Evolutionary conservation across 2,113 vertebrate genomes (phyloP).

Genomic region (Thamnaconus septentrionalis): DNA sequence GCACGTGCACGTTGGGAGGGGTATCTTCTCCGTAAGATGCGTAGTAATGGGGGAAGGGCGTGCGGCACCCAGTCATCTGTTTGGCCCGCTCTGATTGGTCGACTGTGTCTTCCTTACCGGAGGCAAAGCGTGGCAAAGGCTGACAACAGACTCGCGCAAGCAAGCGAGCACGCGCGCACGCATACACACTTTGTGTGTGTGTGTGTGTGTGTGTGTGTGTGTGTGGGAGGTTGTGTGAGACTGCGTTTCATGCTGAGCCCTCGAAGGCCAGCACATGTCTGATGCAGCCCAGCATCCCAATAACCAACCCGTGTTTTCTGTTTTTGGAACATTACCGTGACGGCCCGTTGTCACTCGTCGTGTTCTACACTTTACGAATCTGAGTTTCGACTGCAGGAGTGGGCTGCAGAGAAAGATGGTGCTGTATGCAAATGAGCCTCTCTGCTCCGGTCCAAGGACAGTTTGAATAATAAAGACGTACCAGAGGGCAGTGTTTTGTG

Average conservation of each 20-base stretch:
- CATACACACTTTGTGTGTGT: background rate
- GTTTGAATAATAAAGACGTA: conserved; percentile 10
- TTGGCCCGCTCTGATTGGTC: conserved; percentile 56
- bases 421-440: background rate
- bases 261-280: no score
- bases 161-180: conserved; percentile 2
- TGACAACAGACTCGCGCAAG: conserved; percentile 48
- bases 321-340: background rate
- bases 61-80: conserved; percentile 35
- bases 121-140: conserved; percentile 52
- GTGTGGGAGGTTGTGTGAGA: no score
- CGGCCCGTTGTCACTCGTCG: background rate
- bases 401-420: background rate
- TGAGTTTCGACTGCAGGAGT: conserved; percentile 4
- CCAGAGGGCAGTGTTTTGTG: conserved; percentile 3
- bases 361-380: background rate
- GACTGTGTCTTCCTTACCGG: conserved; percentile 28
- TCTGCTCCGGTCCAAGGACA: conserved; percentile 1
- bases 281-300: background rate
- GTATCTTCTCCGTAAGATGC: conserved; percentile 40
- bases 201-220: no score
- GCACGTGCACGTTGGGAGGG: conserved; percentile 9
- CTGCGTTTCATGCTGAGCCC: no score
- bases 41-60: conserved; percentile 58
- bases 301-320: background rate